Base-by-base conservation (phyloP, 1,140 invertebrate species). In the Zaprionus tsacasi region DNA sequence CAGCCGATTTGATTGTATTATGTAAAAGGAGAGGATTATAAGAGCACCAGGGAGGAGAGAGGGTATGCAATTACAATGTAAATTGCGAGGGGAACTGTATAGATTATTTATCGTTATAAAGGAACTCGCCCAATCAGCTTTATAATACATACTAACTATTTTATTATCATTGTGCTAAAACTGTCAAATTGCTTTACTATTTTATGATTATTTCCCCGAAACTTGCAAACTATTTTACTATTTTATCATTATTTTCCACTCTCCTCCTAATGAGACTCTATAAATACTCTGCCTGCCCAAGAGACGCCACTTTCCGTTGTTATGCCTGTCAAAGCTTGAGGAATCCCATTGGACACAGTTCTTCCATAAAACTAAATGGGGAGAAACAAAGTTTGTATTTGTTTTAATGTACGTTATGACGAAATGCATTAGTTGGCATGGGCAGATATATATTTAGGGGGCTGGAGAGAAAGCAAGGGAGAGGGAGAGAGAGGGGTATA, bases 1-100 rank as follows among this genome's bases (percentile, higher is more conserved):
- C 56, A 66, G 70, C 40, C 67, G 69, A 70, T 73, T 56, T 71
- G 71, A 78, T 67, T 63, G 69, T 64, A 54, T 63, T 55, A 55
- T 43, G 27, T 27, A 54, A 43, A 54, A 43, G 2, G 1, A 43
- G 45, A n/a, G 48, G 55, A 33, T 59, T 55, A 60, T 11, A 55
- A 33, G 27, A 30, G 25, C 40, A 71, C 11, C 56, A 45, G 17
- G 15, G 17, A 6, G 8, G 4, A 3, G 2, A 3, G 2, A 2
- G 7, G 15, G 40, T 2, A 45, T 45, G 40, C 40, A 45, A 0
- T 30, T 30, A 30, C 27, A 30, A 30, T 30, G 27, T 30, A 30
- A 45, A 45, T 45, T 45, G 3, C 15, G n/a, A n/a, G 1, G 7
- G 40, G 40, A 2, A 43, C 40, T 43, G 17, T 48, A 5, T 21